These are phyloP conservation scores for Habrosyne pyritoides DNA, from an alignment of 2,888 invertebrate species.

Conservation along the genomic window DNA sequence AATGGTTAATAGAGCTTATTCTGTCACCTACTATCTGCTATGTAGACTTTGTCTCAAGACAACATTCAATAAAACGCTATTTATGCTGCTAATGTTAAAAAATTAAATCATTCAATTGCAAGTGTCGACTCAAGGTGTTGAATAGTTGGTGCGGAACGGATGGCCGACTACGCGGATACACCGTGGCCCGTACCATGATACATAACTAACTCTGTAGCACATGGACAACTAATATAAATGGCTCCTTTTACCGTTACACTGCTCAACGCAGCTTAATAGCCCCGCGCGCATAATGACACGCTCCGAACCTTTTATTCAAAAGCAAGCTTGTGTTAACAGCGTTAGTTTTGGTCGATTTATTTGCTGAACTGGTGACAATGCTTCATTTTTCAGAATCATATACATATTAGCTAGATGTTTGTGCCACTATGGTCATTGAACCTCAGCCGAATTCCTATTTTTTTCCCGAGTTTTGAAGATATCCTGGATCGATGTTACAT, in stretches of 20 bases:
- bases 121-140: background rate
- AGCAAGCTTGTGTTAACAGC: constrained; percentile 34
- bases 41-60: background rate
- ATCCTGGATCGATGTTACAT: background rate
- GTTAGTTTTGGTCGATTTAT: constrained; percentile 57
- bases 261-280: constrained; percentile 64
- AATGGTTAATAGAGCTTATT: background rate
- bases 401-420: background rate
- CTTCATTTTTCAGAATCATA: constrained; percentile 11
- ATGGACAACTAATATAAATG: constrained; percentile 64
- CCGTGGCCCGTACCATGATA: constrained; percentile 29
- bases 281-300: constrained; percentile 61
- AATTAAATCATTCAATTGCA: background rate
- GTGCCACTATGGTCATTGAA: background rate
- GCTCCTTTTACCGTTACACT: constrained; percentile 69
- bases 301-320: constrained; percentile 50
- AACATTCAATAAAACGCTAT: too few relatives aligned
- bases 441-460: background rate
- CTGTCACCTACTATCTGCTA: background rate
- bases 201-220: constrained; percentile 51
- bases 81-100: background rate
- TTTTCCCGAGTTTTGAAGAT: background rate
- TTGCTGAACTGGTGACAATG: constrained; percentile 22
- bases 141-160: constrained; percentile 46
- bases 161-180: constrained; percentile 29